A percentile compares a stretch with the other conserved stretches of the same genome.
phyloP scores from a whole-genome alignment of 37 sponge, comb jelly and placozoan genomes.

The Halichondria panicea region DNA sequence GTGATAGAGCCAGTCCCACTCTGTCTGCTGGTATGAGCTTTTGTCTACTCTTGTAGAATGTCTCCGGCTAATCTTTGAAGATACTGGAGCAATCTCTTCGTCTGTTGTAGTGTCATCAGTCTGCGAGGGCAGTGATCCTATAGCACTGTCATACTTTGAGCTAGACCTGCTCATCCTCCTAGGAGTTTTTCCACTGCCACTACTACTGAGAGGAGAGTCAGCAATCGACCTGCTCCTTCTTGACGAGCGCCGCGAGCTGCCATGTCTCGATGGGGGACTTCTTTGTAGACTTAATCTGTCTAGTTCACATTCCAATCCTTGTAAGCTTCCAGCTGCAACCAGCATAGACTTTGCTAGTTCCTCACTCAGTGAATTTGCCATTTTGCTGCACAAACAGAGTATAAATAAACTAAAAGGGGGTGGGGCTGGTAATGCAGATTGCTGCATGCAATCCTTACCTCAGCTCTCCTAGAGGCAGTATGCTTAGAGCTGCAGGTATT shows the following conservation, averaged over 20 bases:
- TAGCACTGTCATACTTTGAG: slow-evolving; percentile 34
- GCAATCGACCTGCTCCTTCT: neutral
- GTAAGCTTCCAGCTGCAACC: slow-evolving; percentile 24
- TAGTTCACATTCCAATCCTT: neutral
- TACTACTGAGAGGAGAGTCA: neutral
- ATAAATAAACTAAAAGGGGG: slow-evolving; percentile 31
- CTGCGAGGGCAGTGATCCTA: too few species aligned
- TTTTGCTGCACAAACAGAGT: neutral
- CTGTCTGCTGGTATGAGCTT: too few species aligned
- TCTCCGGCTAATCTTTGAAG: too few species aligned
- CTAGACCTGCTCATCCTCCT: neutral
- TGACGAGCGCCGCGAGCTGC: neutral
- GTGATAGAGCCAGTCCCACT: too few species aligned
- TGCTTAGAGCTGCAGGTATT: too few species aligned
- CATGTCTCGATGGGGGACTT: neutral
- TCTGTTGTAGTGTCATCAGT: too few species aligned
- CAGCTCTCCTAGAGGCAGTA: too few species aligned
- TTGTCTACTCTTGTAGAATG: too few species aligned
- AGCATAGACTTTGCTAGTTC: slow-evolving; percentile 13
- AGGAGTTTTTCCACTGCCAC: neutral
- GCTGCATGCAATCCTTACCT: too few species aligned
- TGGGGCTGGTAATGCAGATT: too few species aligned
- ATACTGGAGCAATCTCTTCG: neutral
- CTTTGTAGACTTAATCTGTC: slow-evolving; percentile 16
- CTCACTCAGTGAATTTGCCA: neutral